phyloP scores from a whole-genome alignment of 2,888 invertebrate genomes.

The Cacoxenus indagator region DNA sequence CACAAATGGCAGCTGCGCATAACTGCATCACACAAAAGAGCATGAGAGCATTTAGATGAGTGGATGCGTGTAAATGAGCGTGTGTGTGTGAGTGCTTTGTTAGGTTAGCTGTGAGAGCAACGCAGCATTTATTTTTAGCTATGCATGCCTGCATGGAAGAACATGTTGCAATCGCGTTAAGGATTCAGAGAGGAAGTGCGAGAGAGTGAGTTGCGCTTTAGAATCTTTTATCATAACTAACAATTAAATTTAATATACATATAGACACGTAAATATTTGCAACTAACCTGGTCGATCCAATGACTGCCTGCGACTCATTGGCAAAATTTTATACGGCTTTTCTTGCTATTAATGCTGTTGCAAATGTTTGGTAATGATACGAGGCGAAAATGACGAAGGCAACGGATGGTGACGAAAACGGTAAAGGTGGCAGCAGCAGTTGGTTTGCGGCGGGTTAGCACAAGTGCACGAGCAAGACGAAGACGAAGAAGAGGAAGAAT shows the following conservation, averaged over 20 bases:
- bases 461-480: too few species aligned
- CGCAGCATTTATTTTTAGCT: too few species aligned
- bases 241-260: neutral
- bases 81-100: constrained; percentile 42
- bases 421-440: too few species aligned
- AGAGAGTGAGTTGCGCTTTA: constrained; percentile 36
- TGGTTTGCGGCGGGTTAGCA: too few species aligned
- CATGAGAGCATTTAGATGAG: neutral
- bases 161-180: neutral
- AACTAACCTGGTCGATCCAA: constrained; percentile 65
- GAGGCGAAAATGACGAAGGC: too few species aligned
- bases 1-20: constrained; percentile 6
- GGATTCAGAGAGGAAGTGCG: constrained; percentile 31
- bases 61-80: constrained; percentile 24
- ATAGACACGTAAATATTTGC: neutral
- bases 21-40: neutral
- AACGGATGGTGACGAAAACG: constrained; percentile 52
- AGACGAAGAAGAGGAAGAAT: too few species aligned
- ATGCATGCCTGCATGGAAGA: too few species aligned
- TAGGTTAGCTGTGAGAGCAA: too few species aligned
- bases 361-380: constrained; percentile 32
- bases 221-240: neutral
- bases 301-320: constrained; percentile 66
- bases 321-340: constrained; percentile 57
- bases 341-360: too few species aligned